Base-by-base conservation (phyloP, 2,888 invertebrate species). In the Sinodicranocentrus sp. region DNA sequence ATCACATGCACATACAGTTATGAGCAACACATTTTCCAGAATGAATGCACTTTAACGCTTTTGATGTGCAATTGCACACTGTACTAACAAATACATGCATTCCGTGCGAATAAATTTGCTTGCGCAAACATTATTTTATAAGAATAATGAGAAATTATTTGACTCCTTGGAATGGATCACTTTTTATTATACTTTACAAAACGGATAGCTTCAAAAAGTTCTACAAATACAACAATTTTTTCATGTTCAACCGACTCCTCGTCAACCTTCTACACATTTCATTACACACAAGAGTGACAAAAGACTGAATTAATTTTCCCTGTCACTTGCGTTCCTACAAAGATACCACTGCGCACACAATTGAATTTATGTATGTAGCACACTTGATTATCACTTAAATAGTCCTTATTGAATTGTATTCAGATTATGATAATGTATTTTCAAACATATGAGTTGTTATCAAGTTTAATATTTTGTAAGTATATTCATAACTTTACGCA, bases 141-240 rank as follows among this genome's bases (percentile, higher is more conserved):
- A 3, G n/a, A 48, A 48, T 5, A n/a, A 48, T 3, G n/a, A 48
- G 26, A 48, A 70, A 70, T 26, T 77, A 19, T 67, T 54, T 54
- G 52, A 65, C 26, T 43, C 19, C 48, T 43, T 61, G 78, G 78
- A 78, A 70, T 78, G 70, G 70, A 78, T 71, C 33, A 28, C 48
- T 59, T 61, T 70, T 57, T 39, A 67, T 61, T 21, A 33, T 57
- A 52, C 21, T 21, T 77, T 77, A 77, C 77, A 77, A 77, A 76
- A 59, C 44, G 68, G 77, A 57, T 59, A 77, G 65, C 76, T 57
- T 23, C 21, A 57, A 23, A 21, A 57, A 13, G 15, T 17, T 48
- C 48, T 57, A 5, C 15, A 21, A 67, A 67, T 8, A 25, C 19
- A 3, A 23, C 59, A 33, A 6, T 10, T 6, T 6, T 10, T 33